Conservation (phyloP, 2,113 vertebrate species). For the Columba janthina region DNA sequence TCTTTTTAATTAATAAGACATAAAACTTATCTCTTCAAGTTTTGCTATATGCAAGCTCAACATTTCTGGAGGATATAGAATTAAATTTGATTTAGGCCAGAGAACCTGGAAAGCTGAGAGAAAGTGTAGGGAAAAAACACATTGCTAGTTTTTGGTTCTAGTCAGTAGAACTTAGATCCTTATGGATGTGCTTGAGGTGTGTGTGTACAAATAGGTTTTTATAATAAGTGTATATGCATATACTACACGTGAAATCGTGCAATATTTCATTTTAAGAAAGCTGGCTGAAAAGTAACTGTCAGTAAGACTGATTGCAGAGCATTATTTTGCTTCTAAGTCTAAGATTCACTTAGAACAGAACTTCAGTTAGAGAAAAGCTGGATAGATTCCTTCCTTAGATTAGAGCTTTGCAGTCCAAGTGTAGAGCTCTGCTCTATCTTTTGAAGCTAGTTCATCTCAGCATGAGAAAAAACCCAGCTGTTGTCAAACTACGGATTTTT, state of each 20-base stretch:
- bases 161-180: background rate
- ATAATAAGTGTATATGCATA: background rate
- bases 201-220: background rate
- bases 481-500: background rate
- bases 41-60: background rate
- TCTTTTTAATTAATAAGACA: background rate
- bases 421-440: background rate
- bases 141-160: background rate
- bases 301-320: background rate
- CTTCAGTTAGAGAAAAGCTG: background rate
- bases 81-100: background rate
- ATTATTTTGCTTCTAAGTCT: background rate
- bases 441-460: background rate
- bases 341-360: background rate
- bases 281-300: background rate
- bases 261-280: background rate
- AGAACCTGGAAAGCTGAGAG: background rate
- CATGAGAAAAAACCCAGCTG: background rate
- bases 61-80: background rate
- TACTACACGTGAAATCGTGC: background rate
- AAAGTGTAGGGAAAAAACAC: background rate
- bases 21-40: background rate
- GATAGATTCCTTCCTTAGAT: background rate
- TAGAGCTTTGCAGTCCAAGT: background rate
- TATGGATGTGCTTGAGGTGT: background rate